Conservation (phyloP, 2,888 invertebrate genomes). For the Chironomus tentans region DNA sequence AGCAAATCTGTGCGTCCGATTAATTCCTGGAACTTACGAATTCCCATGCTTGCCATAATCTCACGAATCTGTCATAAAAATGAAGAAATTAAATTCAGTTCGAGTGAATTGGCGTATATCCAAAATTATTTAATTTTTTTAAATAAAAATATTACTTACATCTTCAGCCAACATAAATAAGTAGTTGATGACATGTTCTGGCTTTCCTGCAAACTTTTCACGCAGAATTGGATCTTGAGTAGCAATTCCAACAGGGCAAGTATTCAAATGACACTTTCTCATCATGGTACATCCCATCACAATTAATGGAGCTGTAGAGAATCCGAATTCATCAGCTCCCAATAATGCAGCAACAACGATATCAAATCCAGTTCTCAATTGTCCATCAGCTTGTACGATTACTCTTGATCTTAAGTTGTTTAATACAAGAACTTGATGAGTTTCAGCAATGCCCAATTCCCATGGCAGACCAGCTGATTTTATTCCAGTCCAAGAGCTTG, state of each 20-base stretch:
- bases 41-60: slow-evolving; percentile 86
- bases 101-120: too few relatives aligned
- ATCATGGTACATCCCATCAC: slow-evolving; percentile 99
- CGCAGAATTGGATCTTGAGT: slow-evolving; percentile 94
- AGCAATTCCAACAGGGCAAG: slow-evolving; percentile 97
- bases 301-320: slow-evolving; percentile 96
- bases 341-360: slow-evolving; percentile 90
- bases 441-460: slow-evolving; percentile 97
- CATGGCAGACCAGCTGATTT: slow-evolving; percentile 96
- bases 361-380: slow-evolving; percentile 90
- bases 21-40: slow-evolving; percentile 78
- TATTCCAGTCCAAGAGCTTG: slow-evolving; percentile 98
- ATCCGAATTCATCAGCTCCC: slow-evolving; percentile 97
- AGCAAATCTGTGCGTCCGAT: slow-evolving; percentile 87
- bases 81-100: neutral
- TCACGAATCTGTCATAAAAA: slow-evolving; percentile 56
- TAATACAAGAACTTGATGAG: slow-evolving; percentile 91
- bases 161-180: slow-evolving; percentile 97
- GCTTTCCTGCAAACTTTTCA: slow-evolving; percentile 94
- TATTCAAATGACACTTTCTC: slow-evolving; percentile 98
- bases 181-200: slow-evolving; percentile 95
- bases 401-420: slow-evolving; percentile 88
- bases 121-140: neutral
- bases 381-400: slow-evolving; percentile 93
- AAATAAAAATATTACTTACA: slow-evolving; percentile 43